Conservation (phyloP, 2,113 vertebrate genomes). For the Alaudala cheleensis region DNA sequence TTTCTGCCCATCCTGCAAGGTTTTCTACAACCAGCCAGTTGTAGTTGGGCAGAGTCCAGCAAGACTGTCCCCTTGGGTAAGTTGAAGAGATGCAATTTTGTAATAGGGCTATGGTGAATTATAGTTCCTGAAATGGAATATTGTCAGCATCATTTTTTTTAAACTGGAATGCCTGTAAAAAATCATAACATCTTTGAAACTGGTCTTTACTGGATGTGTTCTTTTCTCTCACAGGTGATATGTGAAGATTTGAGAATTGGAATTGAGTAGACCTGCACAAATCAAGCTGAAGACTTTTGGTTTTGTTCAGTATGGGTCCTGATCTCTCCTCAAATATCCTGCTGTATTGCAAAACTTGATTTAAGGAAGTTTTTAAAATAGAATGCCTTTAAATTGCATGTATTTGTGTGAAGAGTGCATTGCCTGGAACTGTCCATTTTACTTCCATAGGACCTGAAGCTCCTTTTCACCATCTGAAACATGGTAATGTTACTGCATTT, state of each 20-base stretch:
- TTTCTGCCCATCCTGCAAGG: neutral
- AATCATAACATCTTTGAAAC: neutral
- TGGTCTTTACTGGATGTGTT: neutral
- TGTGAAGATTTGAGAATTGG: slow-evolving; percentile 49
- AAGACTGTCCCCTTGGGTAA: neutral
- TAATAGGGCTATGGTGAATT: neutral
- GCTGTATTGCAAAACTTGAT: slow-evolving; percentile 35
- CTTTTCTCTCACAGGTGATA: slow-evolving; percentile 52
- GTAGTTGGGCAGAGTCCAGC: neutral
- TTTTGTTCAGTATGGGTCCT: slow-evolving; percentile 37
- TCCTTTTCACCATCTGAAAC: neutral
- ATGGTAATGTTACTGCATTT: neutral
- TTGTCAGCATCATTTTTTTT: neutral
- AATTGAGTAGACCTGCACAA: slow-evolving; percentile 40
- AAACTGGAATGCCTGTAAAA: neutral
- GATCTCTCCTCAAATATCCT: slow-evolving; percentile 42
- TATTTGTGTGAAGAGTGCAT: slow-evolving; percentile 53
- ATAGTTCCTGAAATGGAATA: neutral
- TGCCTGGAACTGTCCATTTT: slow-evolving; percentile 6
- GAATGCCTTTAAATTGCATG: slow-evolving; percentile 57
- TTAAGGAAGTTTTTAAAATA: slow-evolving; percentile 48
- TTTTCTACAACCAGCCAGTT: neutral
- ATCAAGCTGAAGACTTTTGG: slow-evolving; percentile 1
- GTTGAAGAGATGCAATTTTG: neutral
- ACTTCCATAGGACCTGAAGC: neutral